These are phyloP conservation scores for Meriones psammophilus DNA, from an alignment of 2,797 vertebrate species.

Conservation along the genomic window DNA sequence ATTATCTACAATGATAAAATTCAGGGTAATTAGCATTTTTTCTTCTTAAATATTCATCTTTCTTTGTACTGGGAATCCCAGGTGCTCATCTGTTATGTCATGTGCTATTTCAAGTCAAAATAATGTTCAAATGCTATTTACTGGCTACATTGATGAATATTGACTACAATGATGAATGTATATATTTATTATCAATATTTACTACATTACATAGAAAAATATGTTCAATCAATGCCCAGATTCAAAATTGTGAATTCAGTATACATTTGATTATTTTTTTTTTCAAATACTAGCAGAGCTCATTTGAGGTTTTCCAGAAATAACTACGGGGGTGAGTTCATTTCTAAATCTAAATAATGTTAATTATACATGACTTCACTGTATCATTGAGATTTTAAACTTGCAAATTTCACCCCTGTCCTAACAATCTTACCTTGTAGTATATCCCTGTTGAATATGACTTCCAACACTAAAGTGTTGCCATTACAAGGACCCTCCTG, in stretches of 20 bases:
- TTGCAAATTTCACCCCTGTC: neutral
- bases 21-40: neutral
- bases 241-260: neutral
- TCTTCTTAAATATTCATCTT: neutral
- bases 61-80: neutral
- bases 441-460: neutral
- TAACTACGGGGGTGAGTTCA: neutral
- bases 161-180: neutral
- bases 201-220: conserved; percentile 55
- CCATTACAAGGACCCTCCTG: neutral
- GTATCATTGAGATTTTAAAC: conserved; percentile 39
- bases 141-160: neutral
- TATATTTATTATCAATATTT: conserved; percentile 14
- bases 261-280: neutral
- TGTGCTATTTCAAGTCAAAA: neutral
- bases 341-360: conserved; percentile 24
- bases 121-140: neutral
- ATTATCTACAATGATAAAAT: neutral
- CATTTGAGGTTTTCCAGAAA: conserved; percentile 35
- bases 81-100: neutral
- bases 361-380: neutral
- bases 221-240: neutral
- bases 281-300: conserved; percentile 13
- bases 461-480: neutral
- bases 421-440: neutral